These are phyloP conservation scores for Micrastur ruficollis DNA, from an alignment of 2,797 vertebrate genomes.

Conservation along the genomic window DNA sequence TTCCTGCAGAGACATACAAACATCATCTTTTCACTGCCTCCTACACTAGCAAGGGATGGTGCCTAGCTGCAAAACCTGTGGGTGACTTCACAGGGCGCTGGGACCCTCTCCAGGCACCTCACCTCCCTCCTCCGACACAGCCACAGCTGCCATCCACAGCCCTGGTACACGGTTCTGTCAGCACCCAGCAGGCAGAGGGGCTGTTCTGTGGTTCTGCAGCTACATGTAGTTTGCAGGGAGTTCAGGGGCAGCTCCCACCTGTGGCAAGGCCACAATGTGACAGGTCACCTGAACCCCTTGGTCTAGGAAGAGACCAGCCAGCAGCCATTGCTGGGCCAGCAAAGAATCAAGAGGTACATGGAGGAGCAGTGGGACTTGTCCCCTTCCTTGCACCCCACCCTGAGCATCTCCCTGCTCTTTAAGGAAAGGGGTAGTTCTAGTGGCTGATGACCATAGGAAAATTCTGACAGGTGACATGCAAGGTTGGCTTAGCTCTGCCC, in stretches of 20 bases:
- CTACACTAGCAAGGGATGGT: background rate
- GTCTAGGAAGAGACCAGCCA: background rate
- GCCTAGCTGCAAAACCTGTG: background rate
- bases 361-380: background rate
- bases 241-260: background rate
- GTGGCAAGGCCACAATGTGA: fast-evolving
- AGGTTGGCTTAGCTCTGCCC: background rate
- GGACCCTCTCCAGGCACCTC: background rate
- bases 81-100: fast-evolving
- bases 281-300: background rate
- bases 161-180: fast-evolving
- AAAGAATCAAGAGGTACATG: background rate
- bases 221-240: background rate
- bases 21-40: conserved; percentile 18
- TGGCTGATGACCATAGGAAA: background rate
- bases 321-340: background rate
- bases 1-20: conserved; percentile 39
- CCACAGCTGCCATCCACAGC: fast-evolving
- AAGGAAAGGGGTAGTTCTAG: background rate
- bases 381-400: background rate
- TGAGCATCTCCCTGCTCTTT: background rate
- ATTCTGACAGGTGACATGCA: background rate
- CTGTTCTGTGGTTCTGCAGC: background rate
- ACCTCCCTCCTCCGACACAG: background rate
- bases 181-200: background rate